Percentiles rank a stretch among this genome's conserved stretches.
These are phyloP conservation scores for Lacanobia oleracea DNA, from an alignment of 2,888 invertebrate species.

Conservation along the genomic window DNA sequence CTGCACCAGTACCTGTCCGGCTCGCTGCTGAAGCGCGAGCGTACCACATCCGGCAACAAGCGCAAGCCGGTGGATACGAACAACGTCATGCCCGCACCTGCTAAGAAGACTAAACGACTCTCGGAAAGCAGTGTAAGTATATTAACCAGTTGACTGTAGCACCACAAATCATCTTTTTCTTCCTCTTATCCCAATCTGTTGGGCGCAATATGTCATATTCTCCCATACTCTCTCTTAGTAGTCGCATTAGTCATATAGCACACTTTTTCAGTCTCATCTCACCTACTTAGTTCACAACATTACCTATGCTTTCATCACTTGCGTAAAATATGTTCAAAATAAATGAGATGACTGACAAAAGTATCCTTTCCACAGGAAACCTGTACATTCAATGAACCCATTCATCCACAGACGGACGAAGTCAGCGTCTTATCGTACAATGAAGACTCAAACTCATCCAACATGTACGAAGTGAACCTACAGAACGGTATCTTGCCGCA, in stretches of 20 bases:
- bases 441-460: constrained; percentile 87
- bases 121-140: constrained; percentile 83
- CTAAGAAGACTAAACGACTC: constrained; percentile 83
- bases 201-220: too few relatives aligned
- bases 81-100: constrained; percentile 68
- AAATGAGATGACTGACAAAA: constrained; percentile 26
- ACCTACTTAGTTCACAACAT: constrained; percentile 8
- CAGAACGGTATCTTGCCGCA: constrained; percentile 72
- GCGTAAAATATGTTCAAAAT: background rate
- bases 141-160: too few relatives aligned
- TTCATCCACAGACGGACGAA: constrained; percentile 82
- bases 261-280: background rate
- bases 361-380: constrained; percentile 39
- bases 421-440: constrained; percentile 85
- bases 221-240: too few relatives aligned
- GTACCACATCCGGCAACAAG: constrained; percentile 90
- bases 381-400: constrained; percentile 45
- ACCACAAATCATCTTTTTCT: background rate
- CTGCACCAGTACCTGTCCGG: constrained; percentile 93
- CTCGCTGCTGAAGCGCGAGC: constrained; percentile 93
- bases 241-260: background rate
- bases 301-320: background rate
- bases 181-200: too few relatives aligned
- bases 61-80: constrained; percentile 87
- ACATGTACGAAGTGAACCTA: constrained; percentile 83